These are phyloP conservation scores for Micropterix aruncella DNA, from an alignment of 2,888 invertebrate genomes.

Conservation along the genomic window DNA sequence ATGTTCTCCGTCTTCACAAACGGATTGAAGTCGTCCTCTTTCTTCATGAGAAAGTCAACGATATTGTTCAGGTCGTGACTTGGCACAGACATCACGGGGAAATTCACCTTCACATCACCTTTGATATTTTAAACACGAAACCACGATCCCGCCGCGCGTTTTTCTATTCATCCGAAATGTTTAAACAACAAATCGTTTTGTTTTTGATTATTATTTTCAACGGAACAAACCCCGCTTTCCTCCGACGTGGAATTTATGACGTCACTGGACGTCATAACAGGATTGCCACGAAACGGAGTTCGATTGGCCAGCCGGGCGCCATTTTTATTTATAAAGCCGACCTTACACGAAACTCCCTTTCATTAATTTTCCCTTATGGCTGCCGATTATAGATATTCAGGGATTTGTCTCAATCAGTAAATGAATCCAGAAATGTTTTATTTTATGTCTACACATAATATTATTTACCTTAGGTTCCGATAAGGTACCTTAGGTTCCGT, in stretches of 20 bases:
- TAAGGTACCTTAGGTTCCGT: too few relatives aligned
- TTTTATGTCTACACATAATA: too few relatives aligned
- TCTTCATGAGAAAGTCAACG: conserved; percentile 27
- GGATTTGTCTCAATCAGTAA: too few relatives aligned
- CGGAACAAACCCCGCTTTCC: conserved; percentile 19
- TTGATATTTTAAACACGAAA: conserved; percentile 6
- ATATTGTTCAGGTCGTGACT: conserved; percentile 22
- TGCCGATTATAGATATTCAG: too few relatives aligned
- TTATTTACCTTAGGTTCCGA: too few relatives aligned
- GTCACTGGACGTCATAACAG: conserved; percentile 40
- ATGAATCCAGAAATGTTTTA: too few relatives aligned
- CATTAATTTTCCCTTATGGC: too few relatives aligned
- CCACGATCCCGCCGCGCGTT: conserved; percentile 7
- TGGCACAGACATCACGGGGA: conserved; percentile 9
- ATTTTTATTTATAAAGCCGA: too few relatives aligned
- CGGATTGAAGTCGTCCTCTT: conserved; percentile 19
- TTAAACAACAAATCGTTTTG: conserved; percentile 1
- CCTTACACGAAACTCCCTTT: too few relatives aligned
- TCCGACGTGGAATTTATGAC: conserved; percentile 56
- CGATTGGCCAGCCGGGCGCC: too few relatives aligned
- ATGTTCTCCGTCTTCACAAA: conserved; percentile 6
- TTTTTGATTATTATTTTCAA: background rate
- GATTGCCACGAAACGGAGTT: too few relatives aligned
- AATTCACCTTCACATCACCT: background rate
- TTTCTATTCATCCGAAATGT: background rate